These are phyloP conservation scores for Sitophilus oryzae DNA, from an alignment of 1,140 invertebrate species.

Conservation along the genomic window DNA sequence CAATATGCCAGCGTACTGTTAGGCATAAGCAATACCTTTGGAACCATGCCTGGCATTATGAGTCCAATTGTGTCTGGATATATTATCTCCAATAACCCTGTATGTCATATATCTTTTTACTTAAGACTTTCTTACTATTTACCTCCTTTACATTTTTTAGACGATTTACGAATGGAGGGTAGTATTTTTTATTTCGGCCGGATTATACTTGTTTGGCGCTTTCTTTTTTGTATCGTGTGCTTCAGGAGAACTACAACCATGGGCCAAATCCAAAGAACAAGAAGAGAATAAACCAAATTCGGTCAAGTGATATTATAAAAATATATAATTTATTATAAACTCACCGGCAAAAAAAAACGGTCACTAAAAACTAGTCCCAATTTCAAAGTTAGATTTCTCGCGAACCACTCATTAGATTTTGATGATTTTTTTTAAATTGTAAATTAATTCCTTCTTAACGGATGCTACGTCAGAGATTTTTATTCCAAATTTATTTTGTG, in stretches of 20 bases:
- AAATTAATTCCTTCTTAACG: too few relatives aligned
- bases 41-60: slow-evolving; percentile 80
- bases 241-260: slow-evolving; percentile 72
- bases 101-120: too few relatives aligned
- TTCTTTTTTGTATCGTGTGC: slow-evolving; percentile 71
- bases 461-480: too few relatives aligned
- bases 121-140: neutral
- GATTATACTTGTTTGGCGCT: slow-evolving; percentile 71
- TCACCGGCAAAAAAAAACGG: too few relatives aligned
- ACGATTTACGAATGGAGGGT: slow-evolving; percentile 69
- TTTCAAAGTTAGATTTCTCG: too few relatives aligned
- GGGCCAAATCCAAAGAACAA: slow-evolving; percentile 47
- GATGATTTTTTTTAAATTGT: too few relatives aligned
- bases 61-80: slow-evolving; percentile 74
- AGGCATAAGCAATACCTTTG: slow-evolving; percentile 83
- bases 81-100: slow-evolving; percentile 66
- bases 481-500: too few relatives aligned
- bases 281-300: too few relatives aligned
- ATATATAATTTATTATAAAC: too few relatives aligned
- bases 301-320: too few relatives aligned
- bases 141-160: slow-evolving; percentile 48
- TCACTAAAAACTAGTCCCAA: too few relatives aligned
- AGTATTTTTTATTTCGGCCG: slow-evolving; percentile 76
- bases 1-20: slow-evolving; percentile 75
- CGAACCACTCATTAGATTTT: too few relatives aligned